Evolutionary conservation across 2,888 invertebrate genomes (phyloP).

Genomic region (Pimpla rufipes): DNA sequence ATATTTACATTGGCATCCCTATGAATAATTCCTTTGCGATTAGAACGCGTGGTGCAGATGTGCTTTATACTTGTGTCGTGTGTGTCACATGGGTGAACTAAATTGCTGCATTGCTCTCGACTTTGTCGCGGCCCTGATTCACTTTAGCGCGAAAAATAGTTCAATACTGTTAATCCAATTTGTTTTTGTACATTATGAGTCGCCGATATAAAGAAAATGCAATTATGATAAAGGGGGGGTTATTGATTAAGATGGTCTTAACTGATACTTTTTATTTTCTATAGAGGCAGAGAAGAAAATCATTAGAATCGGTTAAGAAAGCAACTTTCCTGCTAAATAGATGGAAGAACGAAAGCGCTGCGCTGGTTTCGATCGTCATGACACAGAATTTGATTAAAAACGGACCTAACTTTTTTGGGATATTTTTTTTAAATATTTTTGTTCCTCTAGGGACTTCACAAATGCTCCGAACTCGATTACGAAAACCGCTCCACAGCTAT

Average conservation of each 20-base stretch:
- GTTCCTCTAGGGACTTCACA: neutral
- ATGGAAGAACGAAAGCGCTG: neutral
- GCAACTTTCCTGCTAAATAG: neutral
- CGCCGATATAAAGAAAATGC: too few species aligned
- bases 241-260: too few species aligned
- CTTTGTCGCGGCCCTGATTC: neutral
- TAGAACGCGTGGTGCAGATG: conserved; percentile 51
- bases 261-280: too few species aligned
- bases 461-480: neutral
- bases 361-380: too few species aligned
- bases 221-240: too few species aligned
- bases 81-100: neutral
- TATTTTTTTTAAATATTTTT: too few species aligned
- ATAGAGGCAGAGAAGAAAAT: neutral
- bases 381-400: too few species aligned
- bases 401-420: too few species aligned
- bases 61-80: conserved; percentile 20
- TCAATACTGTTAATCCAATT: too few species aligned
- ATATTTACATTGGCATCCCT: conserved; percentile 53
- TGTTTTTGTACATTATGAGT: too few species aligned
- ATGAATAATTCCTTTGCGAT: conserved; percentile 56
- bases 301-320: neutral
- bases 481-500: neutral
- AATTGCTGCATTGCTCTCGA: conserved; percentile 37
- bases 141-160: neutral